Base-by-base conservation (phyloP, 2,888 invertebrate genomes). In the Drosophila kuntzei region DNA sequence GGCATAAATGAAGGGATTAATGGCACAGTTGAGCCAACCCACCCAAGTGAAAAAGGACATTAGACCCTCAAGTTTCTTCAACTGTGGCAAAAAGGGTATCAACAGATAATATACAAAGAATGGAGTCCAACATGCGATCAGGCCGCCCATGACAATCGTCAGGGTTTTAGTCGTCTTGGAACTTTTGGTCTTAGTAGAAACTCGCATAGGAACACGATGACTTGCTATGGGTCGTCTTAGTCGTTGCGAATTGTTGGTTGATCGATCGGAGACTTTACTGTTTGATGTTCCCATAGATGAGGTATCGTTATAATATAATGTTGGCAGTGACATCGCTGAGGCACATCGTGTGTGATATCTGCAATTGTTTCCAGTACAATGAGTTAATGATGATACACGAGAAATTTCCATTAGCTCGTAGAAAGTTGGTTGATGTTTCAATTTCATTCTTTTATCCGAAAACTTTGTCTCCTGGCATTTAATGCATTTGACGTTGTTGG, bases 1-100 rank as follows among this genome's bases (percentile, higher is more conserved):
- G 12, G 97, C 97, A 89, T 97, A 97, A 86, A 97, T 97, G 90
- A 97, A 97, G 0, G 97, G 97, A 93, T 97, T 97, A 67, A 97
- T 96, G 3, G 97, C 96, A 0, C 97, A 97, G 90, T 97, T 97
- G 75, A 97, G 95, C 97, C 97, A 97, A 0, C 97, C 97, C 41
- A 97, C 93, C 97, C 97, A 97, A 0, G 97, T 97, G 58, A 97
- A 92, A 70, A 96, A 95, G 44, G 95, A 95, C 95, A 96, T 96
- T 34, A 97, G 91, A 2, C 94, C 93, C 9, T 94, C 93, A 47
- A 93, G 93, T 0, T 95, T 94, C 71, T 94, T 94, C 34, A 93
- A 92, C 37, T 91, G 92, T 0, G 95, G 95, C 67, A 97, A 93
- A 89, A 97, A 97, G 14, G 97, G 97, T n/a, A 95, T 95, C 0